These are phyloP conservation scores for Penelope pileata DNA, from an alignment of 2,113 vertebrate genomes.

Conservation along the genomic window DNA sequence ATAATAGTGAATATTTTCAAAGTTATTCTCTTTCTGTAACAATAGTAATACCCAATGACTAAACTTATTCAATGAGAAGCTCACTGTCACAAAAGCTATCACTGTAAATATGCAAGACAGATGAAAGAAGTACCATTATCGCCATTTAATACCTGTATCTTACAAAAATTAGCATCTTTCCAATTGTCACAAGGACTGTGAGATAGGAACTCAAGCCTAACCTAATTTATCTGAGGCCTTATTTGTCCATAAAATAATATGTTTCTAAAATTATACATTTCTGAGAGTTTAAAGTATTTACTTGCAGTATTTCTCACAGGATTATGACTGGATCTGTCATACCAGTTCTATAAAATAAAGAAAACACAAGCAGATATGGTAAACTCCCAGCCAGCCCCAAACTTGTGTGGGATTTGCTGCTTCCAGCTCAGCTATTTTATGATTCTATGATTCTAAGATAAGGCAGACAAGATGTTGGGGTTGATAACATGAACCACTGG, in stretches of 20 bases:
- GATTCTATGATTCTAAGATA: neutral
- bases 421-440: neutral
- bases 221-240: neutral
- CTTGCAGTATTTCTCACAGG: neutral
- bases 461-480: neutral
- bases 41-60: neutral
- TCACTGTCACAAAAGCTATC: neutral
- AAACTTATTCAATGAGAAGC: neutral
- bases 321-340: neutral
- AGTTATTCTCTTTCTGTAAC: neutral
- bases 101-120: neutral
- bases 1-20: neutral
- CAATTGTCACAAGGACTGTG: neutral
- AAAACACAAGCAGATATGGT: too few relatives aligned
- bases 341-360: neutral
- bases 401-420: neutral
- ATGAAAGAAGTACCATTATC: neutral
- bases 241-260: neutral
- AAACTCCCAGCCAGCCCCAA: neutral
- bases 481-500: neutral
- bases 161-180: neutral
- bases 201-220: rapidly evolving
- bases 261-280: neutral
- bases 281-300: neutral
- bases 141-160: neutral